Conservation (phyloP, 1,140 invertebrate species). For the Fopius arisanus region DNA sequence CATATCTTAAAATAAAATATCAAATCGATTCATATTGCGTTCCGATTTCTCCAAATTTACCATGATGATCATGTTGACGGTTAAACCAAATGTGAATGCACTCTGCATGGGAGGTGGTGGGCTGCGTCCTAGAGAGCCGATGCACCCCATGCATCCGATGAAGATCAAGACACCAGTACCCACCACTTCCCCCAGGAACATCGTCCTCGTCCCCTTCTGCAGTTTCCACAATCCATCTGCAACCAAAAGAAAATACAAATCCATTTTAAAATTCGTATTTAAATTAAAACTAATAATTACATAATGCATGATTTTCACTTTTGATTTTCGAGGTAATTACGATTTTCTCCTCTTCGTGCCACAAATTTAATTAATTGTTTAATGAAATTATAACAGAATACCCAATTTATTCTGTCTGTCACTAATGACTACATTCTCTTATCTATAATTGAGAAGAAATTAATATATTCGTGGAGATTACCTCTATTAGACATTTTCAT, state of each 20-base stretch:
- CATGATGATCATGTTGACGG: slow-evolving; percentile 73
- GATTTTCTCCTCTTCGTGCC: no score
- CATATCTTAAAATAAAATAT: background rate
- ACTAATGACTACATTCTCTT: no score
- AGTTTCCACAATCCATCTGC: slow-evolving; percentile 44
- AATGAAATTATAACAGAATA: no score
- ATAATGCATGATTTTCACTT: no score
- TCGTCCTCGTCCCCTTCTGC: slow-evolving; percentile 47
- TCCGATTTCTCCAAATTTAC: slow-evolving; percentile 48
- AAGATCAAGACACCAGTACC: slow-evolving; percentile 79
- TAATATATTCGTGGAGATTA: background rate
- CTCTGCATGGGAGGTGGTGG: slow-evolving; percentile 67
- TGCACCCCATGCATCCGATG: slow-evolving; percentile 77
- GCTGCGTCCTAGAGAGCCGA: slow-evolving; percentile 49
- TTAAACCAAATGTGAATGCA: slow-evolving; percentile 74
- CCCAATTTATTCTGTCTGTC: no score
- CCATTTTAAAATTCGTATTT: no score
- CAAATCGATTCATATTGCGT: background rate
- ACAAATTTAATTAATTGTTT: no score
- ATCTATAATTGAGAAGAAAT: no score
- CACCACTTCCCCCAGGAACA: slow-evolving; percentile 71
- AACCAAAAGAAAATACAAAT: background rate
- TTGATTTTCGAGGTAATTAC: no score
- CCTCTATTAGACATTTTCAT: background rate
- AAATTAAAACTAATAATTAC: no score